These are phyloP conservation scores for Etheostoma cragini DNA, from an alignment of 2,113 vertebrate species.

Conservation along the genomic window DNA sequence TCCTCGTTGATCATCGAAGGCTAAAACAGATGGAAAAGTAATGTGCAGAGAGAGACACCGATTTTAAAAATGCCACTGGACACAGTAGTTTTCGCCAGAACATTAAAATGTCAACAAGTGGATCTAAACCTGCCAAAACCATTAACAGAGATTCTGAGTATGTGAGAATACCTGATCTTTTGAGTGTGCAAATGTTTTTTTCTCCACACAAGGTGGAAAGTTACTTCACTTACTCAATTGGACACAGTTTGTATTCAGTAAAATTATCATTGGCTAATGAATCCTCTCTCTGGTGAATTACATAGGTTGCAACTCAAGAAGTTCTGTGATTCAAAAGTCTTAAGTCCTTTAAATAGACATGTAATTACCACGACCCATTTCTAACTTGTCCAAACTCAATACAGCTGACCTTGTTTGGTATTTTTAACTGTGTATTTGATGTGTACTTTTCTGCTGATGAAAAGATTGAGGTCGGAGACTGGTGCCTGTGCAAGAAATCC, in stretches of 20 bases:
- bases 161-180: slow-evolving; percentile 6
- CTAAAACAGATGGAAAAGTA: slow-evolving; percentile 67
- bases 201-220: slow-evolving; percentile 16
- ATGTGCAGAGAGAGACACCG: slow-evolving; percentile 43
- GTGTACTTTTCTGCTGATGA: slow-evolving; percentile 37
- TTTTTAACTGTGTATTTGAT: slow-evolving; percentile 43
- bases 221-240: slow-evolving; percentile 1
- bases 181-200: neutral
- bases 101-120: slow-evolving; percentile 71
- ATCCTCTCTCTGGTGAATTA: slow-evolving; percentile 34
- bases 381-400: slow-evolving; percentile 43
- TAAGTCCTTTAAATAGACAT: slow-evolving; percentile 16
- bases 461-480: slow-evolving; percentile 53
- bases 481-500: slow-evolving; percentile 41
- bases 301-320: slow-evolving; percentile 35
- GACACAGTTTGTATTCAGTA: slow-evolving; percentile 30
- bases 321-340: slow-evolving; percentile 25
- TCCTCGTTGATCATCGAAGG: slow-evolving; percentile 38
- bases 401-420: slow-evolving; percentile 39
- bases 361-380: slow-evolving; percentile 36
- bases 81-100: slow-evolving; percentile 35
- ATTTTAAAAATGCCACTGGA: slow-evolving; percentile 47
- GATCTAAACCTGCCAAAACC: slow-evolving; percentile 31
- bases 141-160: slow-evolving; percentile 38
- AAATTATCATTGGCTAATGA: slow-evolving; percentile 28